Evolutionary conservation across 1,140 invertebrate species (phyloP).

Genomic region (Pinna nobilis): DNA sequence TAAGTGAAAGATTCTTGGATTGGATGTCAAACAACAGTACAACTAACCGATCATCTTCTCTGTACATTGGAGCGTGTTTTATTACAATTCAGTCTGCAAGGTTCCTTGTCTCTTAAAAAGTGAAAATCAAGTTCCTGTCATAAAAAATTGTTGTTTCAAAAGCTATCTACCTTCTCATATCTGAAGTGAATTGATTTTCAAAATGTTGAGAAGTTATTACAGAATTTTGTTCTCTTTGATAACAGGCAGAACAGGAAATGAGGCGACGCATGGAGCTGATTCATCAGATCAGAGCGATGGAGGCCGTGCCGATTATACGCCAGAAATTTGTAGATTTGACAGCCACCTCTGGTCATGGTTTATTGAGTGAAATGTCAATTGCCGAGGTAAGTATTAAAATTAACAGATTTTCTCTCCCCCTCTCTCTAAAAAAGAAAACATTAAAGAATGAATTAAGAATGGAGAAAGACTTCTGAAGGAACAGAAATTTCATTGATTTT

Average conservation of each 20-base stretch:
- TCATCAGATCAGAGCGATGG: slow-evolving; percentile 73
- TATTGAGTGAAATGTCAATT: slow-evolving; percentile 75
- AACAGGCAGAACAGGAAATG: slow-evolving; percentile 73
- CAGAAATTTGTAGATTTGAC: slow-evolving; percentile 72
- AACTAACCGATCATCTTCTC: too few species aligned
- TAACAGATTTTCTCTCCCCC: background rate
- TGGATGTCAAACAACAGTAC: too few species aligned
- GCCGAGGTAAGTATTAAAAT: slow-evolving; percentile 63
- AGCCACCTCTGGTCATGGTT: slow-evolving; percentile 67
- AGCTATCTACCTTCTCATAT: too few species aligned
- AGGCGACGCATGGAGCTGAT: slow-evolving; percentile 72
- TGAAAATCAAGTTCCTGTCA: too few species aligned
- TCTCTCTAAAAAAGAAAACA: background rate
- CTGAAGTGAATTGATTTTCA: too few species aligned
- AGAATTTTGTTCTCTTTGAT: too few species aligned
- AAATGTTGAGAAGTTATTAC: too few species aligned
- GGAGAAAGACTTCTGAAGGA: background rate
- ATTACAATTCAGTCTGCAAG: too few species aligned
- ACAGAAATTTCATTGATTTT: background rate
- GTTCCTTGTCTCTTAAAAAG: too few species aligned
- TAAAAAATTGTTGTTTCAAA: too few species aligned
- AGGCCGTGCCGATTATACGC: slow-evolving; percentile 65
- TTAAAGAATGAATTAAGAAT: background rate
- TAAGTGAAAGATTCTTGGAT: too few species aligned
- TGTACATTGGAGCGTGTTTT: too few species aligned